Base-by-base conservation (phyloP, 2,888 invertebrate genomes). In the Mythimna pallens region DNA sequence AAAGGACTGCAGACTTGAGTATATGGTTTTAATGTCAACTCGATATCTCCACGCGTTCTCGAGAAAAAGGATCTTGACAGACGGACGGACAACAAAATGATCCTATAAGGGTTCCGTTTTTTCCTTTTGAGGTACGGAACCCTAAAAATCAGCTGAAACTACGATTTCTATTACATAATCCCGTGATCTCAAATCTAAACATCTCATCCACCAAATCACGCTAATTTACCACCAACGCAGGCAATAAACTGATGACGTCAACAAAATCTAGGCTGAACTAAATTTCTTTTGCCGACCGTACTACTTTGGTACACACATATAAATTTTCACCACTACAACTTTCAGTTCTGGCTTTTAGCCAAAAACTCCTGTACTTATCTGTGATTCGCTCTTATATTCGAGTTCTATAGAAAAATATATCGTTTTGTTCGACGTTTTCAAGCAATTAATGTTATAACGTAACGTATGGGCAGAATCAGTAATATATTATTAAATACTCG, bases 291-390 rank as follows among this genome's bases (percentile, higher is more conserved):
- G 85, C 80, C n/a, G 86, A 90, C 88, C 81, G 88, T 93, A 93
- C 87, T 92, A 92, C 87, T 79, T 84, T 84, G 86, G 86, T 88
- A 88, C 90, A 88, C 90, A 89, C 89, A 89, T 87, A 91, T 90
- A 90, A 88, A 91, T 93, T 91, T 93, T 91, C 93, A 92, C 89
- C 89, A 89, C 89, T 89, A 90, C 91, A 89, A 89, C 89, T 88
- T 91, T 91, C 90, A 86, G 85, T 77, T 83, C 84, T 94, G 94
- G 94, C 93, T 20, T 5, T n/a, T 4, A 63, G 93, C 94, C 94
- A 94, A 88, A 59, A 76, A 78, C 83, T 86, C 82, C 86, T 87
- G 88, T 85, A 88, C 88, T 87, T 87, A 88, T 86, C 82, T 85
- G 77, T 79, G 88, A 88, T 88, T 87, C 85, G 89, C 79, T 86